Base-by-base conservation (phyloP, 2,113 vertebrate species). In the Psittacara wagleri region DNA sequence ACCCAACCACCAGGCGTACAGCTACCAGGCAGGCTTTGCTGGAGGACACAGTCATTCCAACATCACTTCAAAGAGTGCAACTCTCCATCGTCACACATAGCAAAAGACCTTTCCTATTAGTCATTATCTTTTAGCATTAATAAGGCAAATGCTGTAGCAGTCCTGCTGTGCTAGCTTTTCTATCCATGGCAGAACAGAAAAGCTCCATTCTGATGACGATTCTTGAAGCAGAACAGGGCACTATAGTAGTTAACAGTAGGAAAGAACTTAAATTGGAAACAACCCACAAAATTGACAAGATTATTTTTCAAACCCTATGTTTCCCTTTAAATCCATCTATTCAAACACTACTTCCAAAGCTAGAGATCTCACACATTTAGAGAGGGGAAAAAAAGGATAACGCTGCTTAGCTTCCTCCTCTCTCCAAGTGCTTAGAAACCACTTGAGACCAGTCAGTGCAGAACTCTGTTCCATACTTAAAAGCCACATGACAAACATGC, bases 241-340 rank as follows among this genome's bases (percentile, higher is more conserved):
- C 51, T 82, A 25, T 13, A 90, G 77, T 55, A 94, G 83, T 75
- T 84, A 94, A 63, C 80, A 84, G 89, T 64, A 92, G 66, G 83
- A 82, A 92, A 66, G 73, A 94, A 90, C 73, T 88, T 39, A 80
- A 96, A 75, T 55, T 96, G 74, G 94, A 89, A 95, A 91, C 86
- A 92, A 57, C 77, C 81, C 93, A 94, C 69, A 94, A 91, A 95
- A 78, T 61, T 95, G 91, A 88, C 92, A 94, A 35, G 75, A 86
- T 77, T 64, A 66, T 86, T 93, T 94, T 83, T 83, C 80, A 89
- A 62, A 94, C 91, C 57, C 25, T n/a, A 43, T 8, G 7, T 88
- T 96, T 96, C 67, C 67, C 54, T 80, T 67, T 93, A 88, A 94
- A 94, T 92, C 62, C 44, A 92, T 89, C 80, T 55, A 81, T 62